phyloP scores from a whole-genome alignment of 2,113 vertebrate species.

The Tetraodon nigroviridis region DNA sequence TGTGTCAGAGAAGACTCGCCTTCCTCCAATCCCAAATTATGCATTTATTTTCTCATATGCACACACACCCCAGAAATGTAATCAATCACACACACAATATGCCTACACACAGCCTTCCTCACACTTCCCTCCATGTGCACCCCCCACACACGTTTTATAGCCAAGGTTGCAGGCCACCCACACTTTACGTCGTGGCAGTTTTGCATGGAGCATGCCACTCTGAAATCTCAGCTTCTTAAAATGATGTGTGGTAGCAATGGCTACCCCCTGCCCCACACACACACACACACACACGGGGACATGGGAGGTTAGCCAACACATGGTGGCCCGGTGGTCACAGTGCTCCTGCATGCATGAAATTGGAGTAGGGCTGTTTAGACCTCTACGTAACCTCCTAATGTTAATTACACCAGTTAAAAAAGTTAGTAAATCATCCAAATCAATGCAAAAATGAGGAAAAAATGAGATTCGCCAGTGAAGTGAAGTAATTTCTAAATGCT shows the following conservation, averaged over 20 bases:
- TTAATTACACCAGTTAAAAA: constrained; percentile 50
- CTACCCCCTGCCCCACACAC: constrained; percentile 14
- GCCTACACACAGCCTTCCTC: constrained; percentile 5
- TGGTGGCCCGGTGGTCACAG: constrained; percentile 49
- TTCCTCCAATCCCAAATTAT: constrained; percentile 11
- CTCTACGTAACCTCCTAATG: constrained; percentile 54
- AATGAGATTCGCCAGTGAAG: constrained; percentile 1
- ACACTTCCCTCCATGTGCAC: constrained; percentile 6
- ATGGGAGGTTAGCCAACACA: constrained; percentile 29
- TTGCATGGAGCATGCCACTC: constrained; percentile 40
- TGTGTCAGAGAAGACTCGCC: constrained; percentile 36
- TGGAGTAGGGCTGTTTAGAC: constrained; percentile 60
- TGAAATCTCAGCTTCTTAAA: constrained; percentile 48
- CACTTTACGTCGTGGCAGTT: constrained; percentile 47
- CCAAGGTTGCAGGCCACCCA: constrained; percentile 59
- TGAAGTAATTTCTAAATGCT: constrained; percentile 6
- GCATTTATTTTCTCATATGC: constrained; percentile 15
- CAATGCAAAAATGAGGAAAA: constrained; percentile 18
- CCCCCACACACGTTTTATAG: constrained; percentile 39
- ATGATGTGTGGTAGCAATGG: constrained; percentile 36
- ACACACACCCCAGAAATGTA: constrained; percentile 3
- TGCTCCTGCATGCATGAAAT: constrained; percentile 60
- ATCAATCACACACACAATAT: constrained; percentile 9
- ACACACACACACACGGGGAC: constrained; percentile 26
- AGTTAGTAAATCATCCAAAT: constrained; percentile 44